Conservation (phyloP, 1,140 invertebrate species). For the Hydropsyche tenuis region DNA sequence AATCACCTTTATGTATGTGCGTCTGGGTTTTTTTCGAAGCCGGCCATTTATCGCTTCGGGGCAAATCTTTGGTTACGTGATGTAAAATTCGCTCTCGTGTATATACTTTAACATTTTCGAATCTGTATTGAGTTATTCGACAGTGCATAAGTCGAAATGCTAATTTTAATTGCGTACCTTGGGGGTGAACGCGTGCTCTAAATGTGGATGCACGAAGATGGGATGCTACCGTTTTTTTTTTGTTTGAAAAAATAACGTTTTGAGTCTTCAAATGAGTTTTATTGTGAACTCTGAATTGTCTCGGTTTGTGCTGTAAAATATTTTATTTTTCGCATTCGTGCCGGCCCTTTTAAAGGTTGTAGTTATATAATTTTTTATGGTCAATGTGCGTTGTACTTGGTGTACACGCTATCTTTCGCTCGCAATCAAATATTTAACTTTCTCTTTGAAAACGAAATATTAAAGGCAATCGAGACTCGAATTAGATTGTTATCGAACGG, state of each 20-base stretch:
- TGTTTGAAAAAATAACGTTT: not conserved
- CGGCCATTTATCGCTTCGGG: too few species aligned
- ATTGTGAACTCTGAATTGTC: not conserved
- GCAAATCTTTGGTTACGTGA: too few species aligned
- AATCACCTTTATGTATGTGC: not conserved
- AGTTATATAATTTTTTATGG: too few species aligned
- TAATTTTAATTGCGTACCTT: constrained; percentile 18
- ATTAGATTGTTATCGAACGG: too few species aligned
- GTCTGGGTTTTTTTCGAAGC: not conserved
- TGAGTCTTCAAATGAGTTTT: not conserved
- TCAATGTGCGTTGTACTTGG: too few species aligned
- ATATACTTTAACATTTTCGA: not conserved
- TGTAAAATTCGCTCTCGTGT: not conserved
- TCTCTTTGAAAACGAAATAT: too few species aligned
- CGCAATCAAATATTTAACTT: too few species aligned
- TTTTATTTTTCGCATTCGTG: not conserved
- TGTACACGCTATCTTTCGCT: too few species aligned
- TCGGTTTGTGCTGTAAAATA: not conserved
- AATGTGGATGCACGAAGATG: constrained; percentile 12
- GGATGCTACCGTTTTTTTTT: not conserved
- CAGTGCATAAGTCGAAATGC: constrained; percentile 12
- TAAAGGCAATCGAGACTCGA: too few species aligned
- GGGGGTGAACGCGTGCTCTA: constrained; percentile 25
- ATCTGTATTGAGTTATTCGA: constrained; percentile 16
- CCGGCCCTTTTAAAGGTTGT: not conserved